These are phyloP conservation scores for Plecturocebus donacophilus DNA, from an alignment of 2,113 vertebrate genomes.

Conservation along the genomic window DNA sequence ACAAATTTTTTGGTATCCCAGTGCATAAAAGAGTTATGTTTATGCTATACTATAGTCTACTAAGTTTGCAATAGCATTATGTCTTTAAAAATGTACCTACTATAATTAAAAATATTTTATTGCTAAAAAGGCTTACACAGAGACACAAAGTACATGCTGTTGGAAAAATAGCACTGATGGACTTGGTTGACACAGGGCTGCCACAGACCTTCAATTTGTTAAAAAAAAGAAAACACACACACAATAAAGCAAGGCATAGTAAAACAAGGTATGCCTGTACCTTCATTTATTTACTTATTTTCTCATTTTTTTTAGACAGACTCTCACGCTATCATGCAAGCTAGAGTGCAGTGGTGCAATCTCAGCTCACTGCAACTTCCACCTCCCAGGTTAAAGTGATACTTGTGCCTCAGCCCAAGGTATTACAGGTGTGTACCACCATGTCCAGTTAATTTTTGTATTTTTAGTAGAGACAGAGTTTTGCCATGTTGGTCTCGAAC, in stretches of 20 bases:
- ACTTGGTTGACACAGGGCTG: background rate
- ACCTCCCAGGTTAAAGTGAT: no score
- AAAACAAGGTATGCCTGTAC: background rate
- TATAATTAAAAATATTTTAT: background rate
- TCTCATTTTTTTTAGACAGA: no score
- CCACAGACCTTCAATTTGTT: background rate
- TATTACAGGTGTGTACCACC: no score
- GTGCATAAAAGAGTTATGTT: background rate
- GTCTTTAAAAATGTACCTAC: background rate
- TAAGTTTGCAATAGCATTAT: background rate
- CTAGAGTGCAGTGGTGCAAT: no score
- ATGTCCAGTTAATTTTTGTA: no score
- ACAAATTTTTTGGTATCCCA: background rate
- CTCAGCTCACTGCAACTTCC: no score
- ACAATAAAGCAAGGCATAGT: background rate
- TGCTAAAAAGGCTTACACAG: background rate
- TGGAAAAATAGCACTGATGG: background rate
- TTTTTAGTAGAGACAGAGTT: no score
- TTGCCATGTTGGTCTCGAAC: no score
- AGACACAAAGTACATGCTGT: background rate
- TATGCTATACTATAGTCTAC: background rate
- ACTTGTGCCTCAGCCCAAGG: no score
- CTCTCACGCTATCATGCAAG: no score
- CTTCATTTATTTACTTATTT: background rate
- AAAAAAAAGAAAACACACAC: background rate